Evolutionary conservation across 2,113 vertebrate genomes (phyloP), one percentile per base, ranked within the genome.

Genomic region (Cololabis saira): DNA sequence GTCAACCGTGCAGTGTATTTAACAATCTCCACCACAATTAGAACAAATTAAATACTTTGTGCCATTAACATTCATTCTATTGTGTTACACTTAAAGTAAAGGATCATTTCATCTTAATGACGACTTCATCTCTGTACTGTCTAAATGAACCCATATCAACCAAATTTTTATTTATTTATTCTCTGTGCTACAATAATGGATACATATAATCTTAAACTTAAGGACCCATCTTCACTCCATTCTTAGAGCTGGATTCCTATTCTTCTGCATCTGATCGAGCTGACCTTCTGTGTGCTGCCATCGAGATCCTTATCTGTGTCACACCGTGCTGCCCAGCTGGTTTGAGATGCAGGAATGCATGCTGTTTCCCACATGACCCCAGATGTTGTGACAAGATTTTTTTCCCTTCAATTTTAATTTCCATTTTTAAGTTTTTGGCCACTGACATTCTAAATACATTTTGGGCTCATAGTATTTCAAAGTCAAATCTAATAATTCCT

Each of bases 301-400:
- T 61, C 54, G 37, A 62, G 43, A 48, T 50, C 53, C 52, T 53
- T 61, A 41, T 59, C 42, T 56, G 50, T 78, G 56, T 51, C 41
- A 33, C 61, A 50, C 17, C 22, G 61, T 56, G 52, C 42, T 60
- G 43, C 37, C 51, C 54, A 66, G 67, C 67, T 71, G 81, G 52
- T 69, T 78, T 57, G 51, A 64, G 71, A 63, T 53, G 40, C 67
- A 68, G 63, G 53, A 64, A 59, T 24, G 18, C 80, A 64, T 74
- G 82, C 78, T 78, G 67, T 82, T 81, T 77, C 67, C 69, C 68
- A 75, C 61, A 47, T 76, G 68, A 71, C 53, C 75, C 86, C 87
- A 90, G 85, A 88, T 89, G 86, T 83, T 89, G 53, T 76, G 80
- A 76, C 81, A 72, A 67, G n/a, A 30, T 37, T 1, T 11, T 9